Conservation (phyloP, 37 sponge, comb jelly and placozoan genomes). For the Axinella damicornis region DNA sequence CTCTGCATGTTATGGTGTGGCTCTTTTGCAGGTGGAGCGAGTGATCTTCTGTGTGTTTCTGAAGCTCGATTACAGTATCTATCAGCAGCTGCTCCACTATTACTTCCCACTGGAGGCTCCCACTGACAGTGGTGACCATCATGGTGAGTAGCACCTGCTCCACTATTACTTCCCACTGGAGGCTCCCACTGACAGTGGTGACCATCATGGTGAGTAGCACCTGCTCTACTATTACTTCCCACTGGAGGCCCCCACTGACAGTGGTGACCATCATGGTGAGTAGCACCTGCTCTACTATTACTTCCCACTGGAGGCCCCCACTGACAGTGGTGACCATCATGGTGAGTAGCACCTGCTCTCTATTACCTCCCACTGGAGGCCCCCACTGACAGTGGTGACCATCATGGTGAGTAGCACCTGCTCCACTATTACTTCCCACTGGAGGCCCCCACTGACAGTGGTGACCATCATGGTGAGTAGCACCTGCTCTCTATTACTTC, state of each 20-base stretch:
- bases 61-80: constrained; percentile 68
- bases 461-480: too few relatives aligned
- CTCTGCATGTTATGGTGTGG: too few relatives aligned
- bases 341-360: too few relatives aligned
- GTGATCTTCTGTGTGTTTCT: constrained; percentile 94
- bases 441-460: too few relatives aligned
- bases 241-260: neutral
- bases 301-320: constrained; percentile 82
- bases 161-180: constrained; percentile 74
- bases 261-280: too few relatives aligned
- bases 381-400: too few relatives aligned
- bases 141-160: constrained; percentile 47
- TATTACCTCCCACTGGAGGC: too few relatives aligned
- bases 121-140: too few relatives aligned
- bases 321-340: too few relatives aligned
- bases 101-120: constrained; percentile 85
- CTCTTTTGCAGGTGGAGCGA: constrained; percentile 73
- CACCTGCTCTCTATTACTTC: constrained; percentile 68
- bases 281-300: constrained; percentile 49
- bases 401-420: too few relatives aligned
- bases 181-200: too few relatives aligned
- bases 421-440: constrained; percentile 74
- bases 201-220: too few relatives aligned
- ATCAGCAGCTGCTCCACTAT: constrained; percentile 49
- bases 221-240: constrained; percentile 79